Conservation (phyloP, 2,888 invertebrate genomes). For the Busseola fusca region DNA sequence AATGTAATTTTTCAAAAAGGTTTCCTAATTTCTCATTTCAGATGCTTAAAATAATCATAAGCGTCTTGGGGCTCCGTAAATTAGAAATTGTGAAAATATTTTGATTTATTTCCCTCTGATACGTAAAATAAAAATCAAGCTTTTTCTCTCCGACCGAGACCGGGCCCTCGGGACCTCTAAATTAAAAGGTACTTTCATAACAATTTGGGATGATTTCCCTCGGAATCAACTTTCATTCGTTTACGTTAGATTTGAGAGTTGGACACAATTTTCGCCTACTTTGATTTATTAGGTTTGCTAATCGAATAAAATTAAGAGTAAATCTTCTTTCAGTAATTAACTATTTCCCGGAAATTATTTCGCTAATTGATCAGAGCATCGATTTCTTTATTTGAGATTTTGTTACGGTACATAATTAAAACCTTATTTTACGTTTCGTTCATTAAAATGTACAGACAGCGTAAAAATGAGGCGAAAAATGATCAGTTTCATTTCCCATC, state of each 20-base stretch:
- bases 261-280: conserved; percentile 46
- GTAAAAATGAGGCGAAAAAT: neutral
- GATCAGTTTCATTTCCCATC: neutral
- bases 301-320: conserved; percentile 36
- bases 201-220: conserved; percentile 62
- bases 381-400: conserved; percentile 15
- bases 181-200: conserved; percentile 63
- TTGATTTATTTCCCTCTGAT: conserved; percentile 60
- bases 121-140: conserved; percentile 57
- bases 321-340: conserved; percentile 20
- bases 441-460: conserved; percentile 1
- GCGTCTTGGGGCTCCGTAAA: conserved; percentile 48
- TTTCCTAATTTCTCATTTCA: conserved; percentile 19
- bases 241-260: conserved; percentile 48
- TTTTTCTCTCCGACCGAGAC: conserved; percentile 35
- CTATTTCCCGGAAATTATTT: conserved; percentile 4
- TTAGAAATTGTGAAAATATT: conserved; percentile 60
- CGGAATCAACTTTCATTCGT: conserved; percentile 57
- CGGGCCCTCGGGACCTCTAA: conserved; percentile 55
- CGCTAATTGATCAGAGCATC: conserved; percentile 10
- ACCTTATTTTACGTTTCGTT: conserved; percentile 1
- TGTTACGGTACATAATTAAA: conserved; percentile 6
- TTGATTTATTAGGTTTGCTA: conserved; percentile 33
- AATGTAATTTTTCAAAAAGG: neutral
- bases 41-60: conserved; percentile 26